Percentiles rank a stretch among this genome's conserved stretches.
phyloP scores from a whole-genome alignment of 2,888 invertebrate species.

The Cephus nigrinus region DNA sequence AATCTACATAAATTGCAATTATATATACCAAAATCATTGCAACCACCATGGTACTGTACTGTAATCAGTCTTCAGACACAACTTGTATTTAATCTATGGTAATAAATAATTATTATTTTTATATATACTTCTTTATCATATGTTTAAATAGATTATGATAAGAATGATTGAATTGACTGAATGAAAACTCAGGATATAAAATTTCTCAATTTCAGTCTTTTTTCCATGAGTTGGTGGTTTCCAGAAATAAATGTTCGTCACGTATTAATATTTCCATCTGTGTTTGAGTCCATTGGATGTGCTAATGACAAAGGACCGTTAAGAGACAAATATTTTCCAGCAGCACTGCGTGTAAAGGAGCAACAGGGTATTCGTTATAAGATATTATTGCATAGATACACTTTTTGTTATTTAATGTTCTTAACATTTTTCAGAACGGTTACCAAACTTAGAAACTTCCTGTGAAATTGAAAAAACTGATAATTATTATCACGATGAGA shows the following conservation, averaged over 20 bases:
- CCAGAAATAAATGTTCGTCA: slow-evolving; percentile 3
- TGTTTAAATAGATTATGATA: background rate
- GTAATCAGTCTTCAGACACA: slow-evolving; percentile 7
- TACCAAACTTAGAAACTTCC: background rate
- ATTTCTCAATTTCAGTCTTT: background rate
- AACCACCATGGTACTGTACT: slow-evolving; percentile 13
- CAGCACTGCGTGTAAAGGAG: background rate
- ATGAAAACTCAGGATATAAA: background rate
- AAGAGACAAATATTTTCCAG: slow-evolving; percentile 6
- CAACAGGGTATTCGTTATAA: too few species aligned
- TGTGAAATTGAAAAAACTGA: background rate
- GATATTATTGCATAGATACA: too few species aligned
- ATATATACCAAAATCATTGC: slow-evolving; percentile 8
- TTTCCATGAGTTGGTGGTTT: slow-evolving; percentile 14
- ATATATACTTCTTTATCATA: background rate
- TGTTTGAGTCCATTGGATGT: background rate
- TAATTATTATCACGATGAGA: slow-evolving; percentile 7
- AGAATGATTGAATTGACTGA: background rate
- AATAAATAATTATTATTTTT: background rate
- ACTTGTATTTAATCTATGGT: slow-evolving; percentile 13
- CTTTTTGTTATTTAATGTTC: too few species aligned
- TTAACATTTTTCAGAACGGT: background rate
- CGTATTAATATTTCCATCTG: slow-evolving; percentile 4
- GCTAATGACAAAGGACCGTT: background rate
- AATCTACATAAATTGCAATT: too few species aligned